A percentile compares a stretch with the other conserved stretches of the same genome.
phyloP scores from a whole-genome alignment of 2,113 vertebrate species.

The Echinops telfairi region DNA sequence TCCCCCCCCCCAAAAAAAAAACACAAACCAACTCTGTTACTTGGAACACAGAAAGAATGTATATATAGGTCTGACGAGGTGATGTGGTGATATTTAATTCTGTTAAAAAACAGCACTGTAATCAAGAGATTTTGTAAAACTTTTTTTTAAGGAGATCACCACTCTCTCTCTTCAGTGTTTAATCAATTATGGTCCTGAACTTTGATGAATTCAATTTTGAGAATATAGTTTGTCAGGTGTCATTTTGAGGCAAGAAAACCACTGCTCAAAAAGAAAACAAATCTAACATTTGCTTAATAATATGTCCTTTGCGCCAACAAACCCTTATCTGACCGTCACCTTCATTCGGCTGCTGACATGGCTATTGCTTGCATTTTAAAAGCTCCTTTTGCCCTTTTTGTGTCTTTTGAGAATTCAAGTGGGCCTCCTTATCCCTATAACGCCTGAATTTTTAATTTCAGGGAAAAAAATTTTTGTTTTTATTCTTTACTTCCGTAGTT shows the following conservation, averaged over 20 bases:
- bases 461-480: slow-evolving; percentile 79
- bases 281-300: slow-evolving; percentile 88
- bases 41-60: background rate
- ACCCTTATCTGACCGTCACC: slow-evolving; percentile 92
- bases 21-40: too few species aligned
- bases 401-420: slow-evolving; percentile 96
- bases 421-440: slow-evolving; percentile 80
- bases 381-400: slow-evolving; percentile 96
- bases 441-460: too few species aligned
- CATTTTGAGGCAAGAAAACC: slow-evolving; percentile 83
- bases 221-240: slow-evolving; percentile 83
- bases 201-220: slow-evolving; percentile 82
- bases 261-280: slow-evolving; percentile 86
- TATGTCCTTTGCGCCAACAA: slow-evolving; percentile 89
- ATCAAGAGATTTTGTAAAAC: slow-evolving; percentile 77
- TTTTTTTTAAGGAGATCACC: slow-evolving; percentile 67
- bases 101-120: slow-evolving; percentile 18
- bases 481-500: too few species aligned
- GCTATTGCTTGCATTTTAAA: slow-evolving; percentile 89
- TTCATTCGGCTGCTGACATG: slow-evolving; percentile 92
- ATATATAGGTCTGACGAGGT: background rate
- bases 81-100: background rate
- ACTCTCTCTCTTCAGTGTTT: slow-evolving; percentile 65
- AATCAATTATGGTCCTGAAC: slow-evolving; percentile 74
- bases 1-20: background rate